Percentiles rank a stretch among this genome's conserved stretches.
These are phyloP conservation scores for Diadegma fenestrale DNA, from an alignment of 2,888 invertebrate genomes.

Conservation along the genomic window DNA sequence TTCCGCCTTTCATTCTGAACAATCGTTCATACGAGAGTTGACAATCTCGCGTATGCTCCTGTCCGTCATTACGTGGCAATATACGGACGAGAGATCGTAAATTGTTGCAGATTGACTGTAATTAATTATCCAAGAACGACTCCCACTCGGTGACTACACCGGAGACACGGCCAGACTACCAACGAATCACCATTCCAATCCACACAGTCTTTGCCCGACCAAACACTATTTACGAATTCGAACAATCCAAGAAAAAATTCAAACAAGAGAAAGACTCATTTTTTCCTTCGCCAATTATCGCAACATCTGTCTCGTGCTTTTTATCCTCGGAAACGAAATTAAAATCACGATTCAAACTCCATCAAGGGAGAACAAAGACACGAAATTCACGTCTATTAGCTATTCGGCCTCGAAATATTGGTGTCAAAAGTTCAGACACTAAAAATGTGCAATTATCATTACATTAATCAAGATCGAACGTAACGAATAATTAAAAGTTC, in stretches of 20 bases:
- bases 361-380: slow-evolving; percentile 55
- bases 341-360: slow-evolving; percentile 53
- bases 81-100: slow-evolving; percentile 33
- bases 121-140: slow-evolving; percentile 60
- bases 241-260: not conserved
- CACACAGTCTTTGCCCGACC: not conserved
- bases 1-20: not conserved
- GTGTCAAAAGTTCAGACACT: slow-evolving; percentile 29
- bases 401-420: slow-evolving; percentile 17
- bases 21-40: slow-evolving; percentile 11
- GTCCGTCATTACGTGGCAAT: slow-evolving; percentile 40
- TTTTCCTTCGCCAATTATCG: not conserved
- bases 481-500: not conserved
- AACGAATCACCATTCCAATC: slow-evolving; percentile 34
- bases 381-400: slow-evolving; percentile 24
- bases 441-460: slow-evolving; percentile 4
- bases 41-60: slow-evolving; percentile 45
- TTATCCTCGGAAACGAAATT: not conserved
- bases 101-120: slow-evolving; percentile 62
- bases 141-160: slow-evolving; percentile 27
- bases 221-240: not conserved
- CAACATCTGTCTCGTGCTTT: not conserved
- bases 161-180: slow-evolving; percentile 9
- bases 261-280: not conserved
- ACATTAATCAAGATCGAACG: not conserved